phyloP scores from a whole-genome alignment of 2,797 vertebrate species.

The Sebastes variabilis region DNA sequence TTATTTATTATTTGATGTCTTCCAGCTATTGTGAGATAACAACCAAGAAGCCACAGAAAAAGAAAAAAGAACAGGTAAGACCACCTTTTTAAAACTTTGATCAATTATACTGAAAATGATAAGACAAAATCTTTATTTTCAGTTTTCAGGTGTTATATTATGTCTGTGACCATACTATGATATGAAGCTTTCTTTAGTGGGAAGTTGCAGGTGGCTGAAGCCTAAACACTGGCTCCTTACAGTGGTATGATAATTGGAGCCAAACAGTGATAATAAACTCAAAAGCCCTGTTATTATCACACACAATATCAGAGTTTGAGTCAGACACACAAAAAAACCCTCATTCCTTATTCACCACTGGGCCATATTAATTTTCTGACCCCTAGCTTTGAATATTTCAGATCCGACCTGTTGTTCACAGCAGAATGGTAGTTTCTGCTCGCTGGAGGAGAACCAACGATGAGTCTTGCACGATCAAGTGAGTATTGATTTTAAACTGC shows the following conservation, averaged over 20 bases:
- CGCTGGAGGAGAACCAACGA: slow-evolving; percentile 79
- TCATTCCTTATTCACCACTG: neutral
- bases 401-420: slow-evolving; percentile 85
- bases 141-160: neutral
- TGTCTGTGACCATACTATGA: neutral
- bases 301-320: neutral
- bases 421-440: slow-evolving; percentile 80
- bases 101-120: neutral
- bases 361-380: neutral
- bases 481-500: slow-evolving; percentile 62
- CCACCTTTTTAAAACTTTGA: neutral
- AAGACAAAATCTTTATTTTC: neutral
- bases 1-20: slow-evolving; percentile 25
- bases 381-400: slow-evolving; percentile 39
- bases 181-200: neutral
- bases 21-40: slow-evolving; percentile 80
- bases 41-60: slow-evolving; percentile 77
- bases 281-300: neutral
- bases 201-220: neutral
- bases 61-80: slow-evolving; percentile 76
- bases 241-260: neutral
- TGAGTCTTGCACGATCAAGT: slow-evolving; percentile 80
- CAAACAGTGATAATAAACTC: neutral
- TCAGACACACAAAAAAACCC: rapidly evolving
- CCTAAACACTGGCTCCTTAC: neutral